These are phyloP conservation scores for Drosophila teissieri DNA, from an alignment of 1,140 invertebrate species.

Conservation along the genomic window DNA sequence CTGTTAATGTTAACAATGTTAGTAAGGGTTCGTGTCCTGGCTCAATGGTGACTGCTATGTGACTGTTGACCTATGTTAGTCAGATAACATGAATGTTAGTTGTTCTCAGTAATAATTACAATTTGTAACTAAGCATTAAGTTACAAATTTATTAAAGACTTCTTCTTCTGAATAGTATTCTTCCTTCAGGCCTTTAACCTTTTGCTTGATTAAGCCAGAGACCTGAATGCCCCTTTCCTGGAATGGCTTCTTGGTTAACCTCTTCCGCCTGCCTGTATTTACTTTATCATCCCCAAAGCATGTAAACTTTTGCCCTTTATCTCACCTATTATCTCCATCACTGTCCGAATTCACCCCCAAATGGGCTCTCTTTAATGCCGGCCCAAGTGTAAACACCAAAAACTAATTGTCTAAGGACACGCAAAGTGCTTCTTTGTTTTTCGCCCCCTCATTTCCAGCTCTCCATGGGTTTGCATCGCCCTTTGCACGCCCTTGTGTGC, in stretches of 20 bases:
- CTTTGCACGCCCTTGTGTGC: neutral
- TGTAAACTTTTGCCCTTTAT: constrained; percentile 38
- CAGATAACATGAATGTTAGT: neutral
- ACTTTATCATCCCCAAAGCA: constrained; percentile 38
- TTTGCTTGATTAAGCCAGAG: constrained; percentile 3
- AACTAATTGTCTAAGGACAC: constrained; percentile 63
- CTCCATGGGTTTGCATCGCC: neutral
- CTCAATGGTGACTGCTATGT: constrained; percentile 2
- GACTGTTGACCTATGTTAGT: too few relatives aligned
- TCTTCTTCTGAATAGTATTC: neutral
- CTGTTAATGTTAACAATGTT: neutral
- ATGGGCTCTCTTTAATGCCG: constrained; percentile 41
- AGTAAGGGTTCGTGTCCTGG: constrained; percentile 39
- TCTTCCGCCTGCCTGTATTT: constrained; percentile 7
- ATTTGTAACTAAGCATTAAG: neutral
- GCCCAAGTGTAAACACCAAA: constrained; percentile 51
- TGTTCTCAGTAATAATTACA: neutral
- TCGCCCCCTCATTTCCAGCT: neutral
- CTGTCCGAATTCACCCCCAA: constrained; percentile 14
- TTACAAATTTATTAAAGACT: too few relatives aligned
- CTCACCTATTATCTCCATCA: constrained; percentile 35
- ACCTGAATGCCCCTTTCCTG: neutral
- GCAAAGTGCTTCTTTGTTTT: constrained; percentile 39
- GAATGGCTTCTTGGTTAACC: constrained; percentile 24
- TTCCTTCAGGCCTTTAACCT: neutral